phyloP scores from a whole-genome alignment of 2,888 invertebrate genomes.

The Cynaeus angustus region DNA sequence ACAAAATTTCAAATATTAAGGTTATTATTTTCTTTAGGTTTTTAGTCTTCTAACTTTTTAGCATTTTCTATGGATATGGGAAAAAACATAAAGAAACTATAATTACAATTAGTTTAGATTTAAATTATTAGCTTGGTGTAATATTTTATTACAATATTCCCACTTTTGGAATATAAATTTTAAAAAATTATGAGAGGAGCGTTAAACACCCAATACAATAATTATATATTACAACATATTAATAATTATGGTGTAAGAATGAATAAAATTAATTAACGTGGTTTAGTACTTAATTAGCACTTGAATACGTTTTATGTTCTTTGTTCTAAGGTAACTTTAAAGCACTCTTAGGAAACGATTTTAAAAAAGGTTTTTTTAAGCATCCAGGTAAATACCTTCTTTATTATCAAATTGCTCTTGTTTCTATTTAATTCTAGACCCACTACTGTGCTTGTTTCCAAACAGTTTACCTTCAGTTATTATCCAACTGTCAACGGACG shows the following conservation, averaged over 20 bases:
- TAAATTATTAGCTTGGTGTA: too few relatives aligned
- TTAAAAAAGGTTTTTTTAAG: too few relatives aligned
- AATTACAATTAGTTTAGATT: too few relatives aligned
- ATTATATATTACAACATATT: slow-evolving; percentile 19
- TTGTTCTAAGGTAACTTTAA: background rate
- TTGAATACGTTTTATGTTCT: background rate
- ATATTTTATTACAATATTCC: too few relatives aligned
- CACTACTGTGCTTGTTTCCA: slow-evolving; percentile 54
- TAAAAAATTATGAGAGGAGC: background rate
- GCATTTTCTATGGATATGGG: too few relatives aligned
- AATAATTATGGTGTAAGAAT: slow-evolving; percentile 23
- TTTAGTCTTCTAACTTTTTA: too few relatives aligned
- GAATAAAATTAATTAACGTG: slow-evolving; percentile 21
- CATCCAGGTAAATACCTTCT: background rate
- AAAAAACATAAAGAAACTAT: too few relatives aligned
- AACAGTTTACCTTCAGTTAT: slow-evolving; percentile 50
- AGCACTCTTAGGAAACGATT: too few relatives aligned
- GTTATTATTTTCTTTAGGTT: too few relatives aligned
- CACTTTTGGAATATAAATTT: background rate
- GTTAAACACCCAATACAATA: slow-evolving; percentile 3
- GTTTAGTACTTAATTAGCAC: background rate
- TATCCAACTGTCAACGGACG: slow-evolving; percentile 38
- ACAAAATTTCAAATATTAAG: too few relatives aligned
- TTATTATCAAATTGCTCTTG: background rate
- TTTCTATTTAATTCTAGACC: background rate